Conservation (phyloP, 2,888 invertebrate genomes). For the Horisme vitalbata region DNA sequence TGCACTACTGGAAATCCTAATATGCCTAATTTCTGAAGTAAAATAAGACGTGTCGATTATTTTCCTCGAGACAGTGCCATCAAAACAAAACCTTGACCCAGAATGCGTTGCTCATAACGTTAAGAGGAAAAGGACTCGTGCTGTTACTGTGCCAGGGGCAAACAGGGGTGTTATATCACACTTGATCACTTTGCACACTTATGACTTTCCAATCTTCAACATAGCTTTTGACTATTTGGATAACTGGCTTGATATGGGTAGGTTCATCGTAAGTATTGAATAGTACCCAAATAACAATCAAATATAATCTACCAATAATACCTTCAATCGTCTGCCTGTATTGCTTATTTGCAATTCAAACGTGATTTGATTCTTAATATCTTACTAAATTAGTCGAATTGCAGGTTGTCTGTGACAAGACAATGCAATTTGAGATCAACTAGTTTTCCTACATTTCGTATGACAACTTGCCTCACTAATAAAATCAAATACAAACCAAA, state of each 20-base stretch:
- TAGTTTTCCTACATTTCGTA: conserved; percentile 5
- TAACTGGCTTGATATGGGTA: too few relatives aligned
- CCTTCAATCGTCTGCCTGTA: conserved; percentile 17
- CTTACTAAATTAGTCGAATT: conserved; percentile 9
- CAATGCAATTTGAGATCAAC: conserved; percentile 13
- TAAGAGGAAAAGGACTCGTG: conserved; percentile 56
- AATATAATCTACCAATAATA: too few relatives aligned
- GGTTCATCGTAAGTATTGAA: too few relatives aligned
- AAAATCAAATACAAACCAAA: too few relatives aligned
- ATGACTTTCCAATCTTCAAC: conserved; percentile 1
- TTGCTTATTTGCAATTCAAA: conserved; percentile 9
- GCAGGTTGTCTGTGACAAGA: conserved; percentile 7
- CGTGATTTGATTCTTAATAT: conserved; percentile 18
- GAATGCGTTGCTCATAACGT: conserved; percentile 49
- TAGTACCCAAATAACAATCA: too few relatives aligned
- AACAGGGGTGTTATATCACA: conserved; percentile 11
- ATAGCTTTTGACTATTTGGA: too few relatives aligned
- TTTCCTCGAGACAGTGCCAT: conserved; percentile 59
- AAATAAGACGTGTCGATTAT: conserved; percentile 40
- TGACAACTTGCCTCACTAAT: neutral
- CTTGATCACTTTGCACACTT: neutral
- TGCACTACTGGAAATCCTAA: neutral
- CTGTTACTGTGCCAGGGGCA: conserved; percentile 28
- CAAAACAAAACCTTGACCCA: conserved; percentile 75
- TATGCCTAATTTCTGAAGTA: conserved; percentile 5